Percentiles rank a stretch among this genome's conserved stretches.
Conservation (phyloP, 2,797 vertebrate species). For the Diceros bicornis region DNA sequence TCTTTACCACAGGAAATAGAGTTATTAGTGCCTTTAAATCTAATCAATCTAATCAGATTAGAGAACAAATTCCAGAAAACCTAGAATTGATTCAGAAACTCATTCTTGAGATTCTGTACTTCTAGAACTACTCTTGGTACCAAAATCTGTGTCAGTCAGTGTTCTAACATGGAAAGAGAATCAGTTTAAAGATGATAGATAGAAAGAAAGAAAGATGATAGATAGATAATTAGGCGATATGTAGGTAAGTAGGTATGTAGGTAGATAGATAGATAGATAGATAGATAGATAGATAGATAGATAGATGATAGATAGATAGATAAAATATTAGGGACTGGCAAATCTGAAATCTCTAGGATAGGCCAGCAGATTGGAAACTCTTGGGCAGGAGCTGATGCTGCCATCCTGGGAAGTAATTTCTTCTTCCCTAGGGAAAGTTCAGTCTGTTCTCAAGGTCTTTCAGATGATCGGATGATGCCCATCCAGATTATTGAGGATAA, state of each 20-base stretch:
- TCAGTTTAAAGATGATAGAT: neutral
- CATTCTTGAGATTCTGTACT: neutral
- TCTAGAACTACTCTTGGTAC: neutral
- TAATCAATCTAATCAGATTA: neutral
- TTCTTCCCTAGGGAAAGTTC: neutral
- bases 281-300: neutral
- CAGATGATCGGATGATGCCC: neutral
- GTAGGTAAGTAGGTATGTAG: too few relatives aligned
- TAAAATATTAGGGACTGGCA: neutral
- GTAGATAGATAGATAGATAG: too few relatives aligned
- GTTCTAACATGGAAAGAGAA: neutral
- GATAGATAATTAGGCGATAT: neutral
- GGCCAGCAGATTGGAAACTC: neutral
- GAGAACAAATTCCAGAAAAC: neutral
- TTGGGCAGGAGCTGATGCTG: neutral
- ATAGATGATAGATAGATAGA: too few relatives aligned
- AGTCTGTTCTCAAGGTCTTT: neutral
- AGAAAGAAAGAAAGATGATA: neutral
- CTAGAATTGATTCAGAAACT: neutral
- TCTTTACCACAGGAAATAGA: neutral
- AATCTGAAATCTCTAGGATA: neutral
- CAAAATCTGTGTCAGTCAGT: neutral
- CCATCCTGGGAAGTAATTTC: neutral
- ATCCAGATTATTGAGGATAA: neutral
- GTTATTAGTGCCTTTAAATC: neutral